These are phyloP conservation scores for Neosilurus hyrtlii DNA, from an alignment of 2,797 vertebrate genomes.

Conservation along the genomic window DNA sequence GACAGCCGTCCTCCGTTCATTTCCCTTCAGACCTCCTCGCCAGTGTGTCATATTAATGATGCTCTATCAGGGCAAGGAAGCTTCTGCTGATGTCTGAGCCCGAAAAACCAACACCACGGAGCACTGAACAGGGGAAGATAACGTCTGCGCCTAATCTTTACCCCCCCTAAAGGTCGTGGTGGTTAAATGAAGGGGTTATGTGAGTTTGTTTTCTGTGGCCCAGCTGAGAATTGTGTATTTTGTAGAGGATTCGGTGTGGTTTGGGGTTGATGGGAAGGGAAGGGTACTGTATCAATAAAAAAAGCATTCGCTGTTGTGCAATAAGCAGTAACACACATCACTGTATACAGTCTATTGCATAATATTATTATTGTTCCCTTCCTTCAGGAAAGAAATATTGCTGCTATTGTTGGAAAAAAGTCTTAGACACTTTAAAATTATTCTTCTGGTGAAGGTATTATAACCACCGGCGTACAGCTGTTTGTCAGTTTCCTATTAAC, in stretches of 20 bases:
- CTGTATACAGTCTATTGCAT: not conserved
- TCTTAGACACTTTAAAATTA: not conserved
- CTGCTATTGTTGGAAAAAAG: not conserved
- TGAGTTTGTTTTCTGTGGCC: slow-evolving; percentile 14
- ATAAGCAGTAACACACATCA: not conserved
- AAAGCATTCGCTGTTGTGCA: not conserved
- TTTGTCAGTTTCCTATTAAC: no score
- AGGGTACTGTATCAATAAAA: not conserved
- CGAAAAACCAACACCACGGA: slow-evolving; percentile 40
- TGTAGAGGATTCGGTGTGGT: not conserved
- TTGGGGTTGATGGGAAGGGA: not conserved
- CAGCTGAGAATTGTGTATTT: not conserved
- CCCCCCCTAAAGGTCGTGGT: slow-evolving; percentile 45
- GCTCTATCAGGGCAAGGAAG: slow-evolving; percentile 19
- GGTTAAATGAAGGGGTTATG: slow-evolving; percentile 32
- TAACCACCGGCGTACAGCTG: no score
- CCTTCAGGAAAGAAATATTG: not conserved
- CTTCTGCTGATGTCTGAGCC: slow-evolving; percentile 49
- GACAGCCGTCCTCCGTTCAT: slow-evolving; percentile 47
- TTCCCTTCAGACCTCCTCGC: slow-evolving; percentile 38
- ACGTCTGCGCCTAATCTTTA: slow-evolving; percentile 37
- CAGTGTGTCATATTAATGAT: slow-evolving; percentile 47
- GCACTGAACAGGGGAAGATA: slow-evolving; percentile 45
- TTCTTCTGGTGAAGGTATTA: not conserved
- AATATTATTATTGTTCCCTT: not conserved